Evolutionary conservation across 2,888 invertebrate genomes (phyloP).

Genomic region (Dryomyza anilis): DNA sequence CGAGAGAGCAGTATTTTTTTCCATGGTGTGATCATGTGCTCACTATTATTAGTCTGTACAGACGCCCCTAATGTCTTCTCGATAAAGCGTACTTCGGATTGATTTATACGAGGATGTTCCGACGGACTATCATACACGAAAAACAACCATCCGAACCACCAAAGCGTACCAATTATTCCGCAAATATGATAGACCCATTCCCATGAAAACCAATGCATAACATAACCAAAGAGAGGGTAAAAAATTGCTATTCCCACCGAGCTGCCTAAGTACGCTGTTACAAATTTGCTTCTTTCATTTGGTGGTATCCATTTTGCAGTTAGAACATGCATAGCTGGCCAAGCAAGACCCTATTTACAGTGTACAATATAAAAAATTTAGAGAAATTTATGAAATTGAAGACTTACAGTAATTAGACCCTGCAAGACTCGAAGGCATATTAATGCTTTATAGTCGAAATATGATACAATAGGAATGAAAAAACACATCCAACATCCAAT

Average conservation of each 20-base stretch:
- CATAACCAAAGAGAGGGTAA: slow-evolving; percentile 72
- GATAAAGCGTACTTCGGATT: slow-evolving; percentile 67
- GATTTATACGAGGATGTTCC: slow-evolving; percentile 70
- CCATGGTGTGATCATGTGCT: slow-evolving; percentile 68
- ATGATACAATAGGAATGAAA: slow-evolving; percentile 70
- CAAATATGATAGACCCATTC: slow-evolving; percentile 73
- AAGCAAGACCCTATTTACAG: slow-evolving; percentile 67
- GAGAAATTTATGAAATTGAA: neutral
- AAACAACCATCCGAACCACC: slow-evolving; percentile 70
- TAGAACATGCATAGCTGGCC: slow-evolving; percentile 80
- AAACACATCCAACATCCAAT: slow-evolving; percentile 69
- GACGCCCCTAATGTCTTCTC: slow-evolving; percentile 64
- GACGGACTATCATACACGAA: slow-evolving; percentile 70
- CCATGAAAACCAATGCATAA: slow-evolving; percentile 72
- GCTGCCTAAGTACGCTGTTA: slow-evolving; percentile 70
- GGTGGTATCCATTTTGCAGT: slow-evolving; percentile 84
- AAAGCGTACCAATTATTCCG: slow-evolving; percentile 67
- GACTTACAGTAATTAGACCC: slow-evolving; percentile 70
- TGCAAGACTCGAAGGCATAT: slow-evolving; percentile 69
- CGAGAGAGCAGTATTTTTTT: slow-evolving; percentile 65
- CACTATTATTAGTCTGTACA: slow-evolving; percentile 41
- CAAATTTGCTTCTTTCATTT: slow-evolving; percentile 75
- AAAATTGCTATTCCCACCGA: slow-evolving; percentile 72
- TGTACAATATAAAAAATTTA: too few relatives aligned
- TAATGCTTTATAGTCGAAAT: slow-evolving; percentile 65